Evolutionary conservation across 92 coral and sea anemone species (phyloP).

Genomic region (Pocillopora grandis): DNA sequence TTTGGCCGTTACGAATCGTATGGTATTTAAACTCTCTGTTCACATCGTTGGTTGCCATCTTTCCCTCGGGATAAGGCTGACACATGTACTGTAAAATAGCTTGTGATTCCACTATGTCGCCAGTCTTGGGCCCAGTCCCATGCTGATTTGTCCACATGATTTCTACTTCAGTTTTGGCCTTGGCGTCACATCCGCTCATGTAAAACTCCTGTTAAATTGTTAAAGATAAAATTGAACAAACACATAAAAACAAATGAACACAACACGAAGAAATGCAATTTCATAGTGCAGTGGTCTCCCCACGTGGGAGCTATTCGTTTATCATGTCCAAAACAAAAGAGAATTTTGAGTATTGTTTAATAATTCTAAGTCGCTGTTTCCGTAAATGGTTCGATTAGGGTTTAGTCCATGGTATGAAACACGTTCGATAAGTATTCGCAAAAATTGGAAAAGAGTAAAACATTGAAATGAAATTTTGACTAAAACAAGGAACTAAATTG

Average conservation of each 20-base stretch:
- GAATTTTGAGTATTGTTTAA: no score
- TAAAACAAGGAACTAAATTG: no score
- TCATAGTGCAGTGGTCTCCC: no score
- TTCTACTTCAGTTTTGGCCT: conserved; percentile 7
- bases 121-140: conserved; percentile 38
- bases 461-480: no score
- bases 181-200: conserved; percentile 34
- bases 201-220: conserved; percentile 19
- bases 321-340: no score
- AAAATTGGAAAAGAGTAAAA: no score
- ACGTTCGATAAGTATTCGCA: no score
- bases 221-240: neutral
- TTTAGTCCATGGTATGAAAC: no score
- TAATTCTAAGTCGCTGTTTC: no score
- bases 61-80: conserved; percentile 46
- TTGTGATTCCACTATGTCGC: conserved; percentile 38
- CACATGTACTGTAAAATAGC: conserved; percentile 57
- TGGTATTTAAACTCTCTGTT: conserved; percentile 34
- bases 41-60: conserved; percentile 3
- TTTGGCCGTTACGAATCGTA: conserved; percentile 42
- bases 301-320: no score
- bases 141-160: conserved; percentile 60
- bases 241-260: neutral
- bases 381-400: no score
- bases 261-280: no score